Percentiles rank a stretch among this genome's conserved stretches.
These are phyloP conservation scores for Tragelaphus strepsiceros DNA, from an alignment of 2,113 vertebrate genomes.

Conservation along the genomic window DNA sequence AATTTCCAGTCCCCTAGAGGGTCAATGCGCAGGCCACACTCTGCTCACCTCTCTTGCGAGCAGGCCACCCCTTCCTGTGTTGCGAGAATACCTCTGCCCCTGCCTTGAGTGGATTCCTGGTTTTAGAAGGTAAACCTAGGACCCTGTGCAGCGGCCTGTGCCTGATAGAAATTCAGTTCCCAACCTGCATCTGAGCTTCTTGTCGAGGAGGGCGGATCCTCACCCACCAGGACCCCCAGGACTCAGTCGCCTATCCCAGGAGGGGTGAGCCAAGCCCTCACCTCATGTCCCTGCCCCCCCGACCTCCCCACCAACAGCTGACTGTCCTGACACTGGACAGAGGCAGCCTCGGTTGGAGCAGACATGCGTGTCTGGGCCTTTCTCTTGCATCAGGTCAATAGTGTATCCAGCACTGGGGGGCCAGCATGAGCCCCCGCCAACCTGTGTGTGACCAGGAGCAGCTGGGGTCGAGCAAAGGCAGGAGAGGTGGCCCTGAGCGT, in stretches of 20 bases:
- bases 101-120: background rate
- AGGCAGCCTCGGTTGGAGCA: background rate
- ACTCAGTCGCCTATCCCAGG: background rate
- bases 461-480: background rate
- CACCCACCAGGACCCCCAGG: background rate
- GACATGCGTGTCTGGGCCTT: background rate
- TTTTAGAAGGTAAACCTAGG: background rate
- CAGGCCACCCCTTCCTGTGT: background rate
- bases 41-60: background rate
- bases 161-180: background rate
- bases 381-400: background rate
- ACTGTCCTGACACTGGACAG: background rate
- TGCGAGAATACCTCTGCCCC: background rate
- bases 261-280: background rate
- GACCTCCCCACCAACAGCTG: background rate
- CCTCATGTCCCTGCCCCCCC: background rate
- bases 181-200: background rate
- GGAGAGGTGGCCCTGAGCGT: background rate
- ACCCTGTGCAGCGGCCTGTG: background rate
- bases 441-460: background rate
- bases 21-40: background rate
- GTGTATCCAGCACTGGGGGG: background rate
- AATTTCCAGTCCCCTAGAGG: background rate
- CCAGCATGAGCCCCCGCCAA: background rate
- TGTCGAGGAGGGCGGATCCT: background rate